A percentile compares a stretch with the other conserved stretches of the same genome.
Conservation (phyloP, 2,888 invertebrate species). For the Temnothorax unifasciatus region DNA sequence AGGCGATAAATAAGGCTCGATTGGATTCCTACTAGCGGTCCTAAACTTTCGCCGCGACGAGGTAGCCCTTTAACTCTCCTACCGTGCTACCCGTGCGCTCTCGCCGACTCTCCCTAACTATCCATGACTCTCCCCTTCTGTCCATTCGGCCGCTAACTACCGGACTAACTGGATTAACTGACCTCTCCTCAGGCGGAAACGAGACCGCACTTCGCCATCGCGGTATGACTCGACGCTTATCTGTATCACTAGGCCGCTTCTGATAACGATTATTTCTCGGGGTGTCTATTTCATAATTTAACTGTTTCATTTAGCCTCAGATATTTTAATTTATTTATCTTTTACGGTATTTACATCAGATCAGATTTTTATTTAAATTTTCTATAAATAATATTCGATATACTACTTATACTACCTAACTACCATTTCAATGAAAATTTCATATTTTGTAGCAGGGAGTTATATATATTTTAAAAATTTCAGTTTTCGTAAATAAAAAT, state of each 20-base stretch:
- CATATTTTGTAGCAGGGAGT: background rate
- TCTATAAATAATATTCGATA: background rate
- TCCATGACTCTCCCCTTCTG: slow-evolving; percentile 60
- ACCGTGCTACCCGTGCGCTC: slow-evolving; percentile 28
- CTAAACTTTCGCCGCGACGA: slow-evolving; percentile 58
- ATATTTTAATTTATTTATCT: background rate
- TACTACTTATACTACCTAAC: background rate
- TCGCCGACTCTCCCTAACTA: slow-evolving; percentile 66
- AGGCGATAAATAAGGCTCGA: slow-evolving; percentile 77
- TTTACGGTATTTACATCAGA: background rate
- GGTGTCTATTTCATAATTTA: background rate
- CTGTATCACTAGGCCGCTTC: slow-evolving; percentile 56
- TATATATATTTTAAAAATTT: slow-evolving; percentile 1
- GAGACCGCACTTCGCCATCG: slow-evolving; percentile 56
- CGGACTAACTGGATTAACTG: slow-evolving; percentile 78
- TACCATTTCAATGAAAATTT: slow-evolving; percentile 11
- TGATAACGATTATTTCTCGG: slow-evolving; percentile 34
- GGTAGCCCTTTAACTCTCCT: slow-evolving; percentile 48
- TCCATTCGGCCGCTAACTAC: slow-evolving; percentile 76
- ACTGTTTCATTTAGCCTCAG: background rate
- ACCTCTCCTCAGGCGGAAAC: slow-evolving; percentile 70
- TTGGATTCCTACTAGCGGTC: slow-evolving; percentile 69
- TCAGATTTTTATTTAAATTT: slow-evolving; percentile 11
- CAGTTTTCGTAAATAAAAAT: slow-evolving; percentile 25
- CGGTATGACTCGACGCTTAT: slow-evolving; percentile 64